Conservation (phyloP, 2,888 invertebrate species). For the Lasioglossum morio region DNA sequence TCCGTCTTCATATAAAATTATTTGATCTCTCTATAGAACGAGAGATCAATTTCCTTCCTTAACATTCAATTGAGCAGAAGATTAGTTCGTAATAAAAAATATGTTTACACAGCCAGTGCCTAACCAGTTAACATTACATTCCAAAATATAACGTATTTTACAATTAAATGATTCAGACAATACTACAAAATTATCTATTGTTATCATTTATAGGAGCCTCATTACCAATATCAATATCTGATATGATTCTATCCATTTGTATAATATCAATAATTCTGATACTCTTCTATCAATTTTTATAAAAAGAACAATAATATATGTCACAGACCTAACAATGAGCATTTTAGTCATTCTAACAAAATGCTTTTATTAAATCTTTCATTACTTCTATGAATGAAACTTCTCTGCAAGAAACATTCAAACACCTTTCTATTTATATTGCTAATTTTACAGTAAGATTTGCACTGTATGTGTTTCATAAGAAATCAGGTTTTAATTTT, state of each 20-base stretch:
- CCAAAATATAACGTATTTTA: conserved; percentile 40
- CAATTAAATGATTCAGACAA: conserved; percentile 30
- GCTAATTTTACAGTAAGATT: conserved; percentile 7
- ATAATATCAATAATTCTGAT: conserved; percentile 20
- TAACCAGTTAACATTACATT: conserved; percentile 46
- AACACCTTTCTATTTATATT: neutral
- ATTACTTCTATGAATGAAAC: neutral
- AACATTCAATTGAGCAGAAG: conserved; percentile 53
- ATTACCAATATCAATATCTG: conserved; percentile 21
- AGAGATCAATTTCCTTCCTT: conserved; percentile 27
- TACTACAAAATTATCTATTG: conserved; percentile 9
- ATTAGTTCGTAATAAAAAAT: conserved; percentile 46
- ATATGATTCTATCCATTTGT: conserved; percentile 26
- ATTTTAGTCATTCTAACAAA: conserved; percentile 15
- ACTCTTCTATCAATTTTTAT: conserved; percentile 25
- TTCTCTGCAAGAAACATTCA: conserved; percentile 6
- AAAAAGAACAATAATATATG: conserved; percentile 31
- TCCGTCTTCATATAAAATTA: conserved; percentile 41
- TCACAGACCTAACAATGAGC: conserved; percentile 14
- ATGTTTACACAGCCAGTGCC: conserved; percentile 58
- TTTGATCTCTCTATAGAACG: conserved; percentile 25
- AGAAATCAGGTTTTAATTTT: neutral
- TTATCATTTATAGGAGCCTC: conserved; percentile 24
- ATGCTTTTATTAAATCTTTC: conserved; percentile 38
- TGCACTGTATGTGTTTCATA: conserved; percentile 6